These are phyloP conservation scores for Lepidurus arcticus DNA, from an alignment of 1,140 invertebrate genomes.

Conservation along the genomic window DNA sequence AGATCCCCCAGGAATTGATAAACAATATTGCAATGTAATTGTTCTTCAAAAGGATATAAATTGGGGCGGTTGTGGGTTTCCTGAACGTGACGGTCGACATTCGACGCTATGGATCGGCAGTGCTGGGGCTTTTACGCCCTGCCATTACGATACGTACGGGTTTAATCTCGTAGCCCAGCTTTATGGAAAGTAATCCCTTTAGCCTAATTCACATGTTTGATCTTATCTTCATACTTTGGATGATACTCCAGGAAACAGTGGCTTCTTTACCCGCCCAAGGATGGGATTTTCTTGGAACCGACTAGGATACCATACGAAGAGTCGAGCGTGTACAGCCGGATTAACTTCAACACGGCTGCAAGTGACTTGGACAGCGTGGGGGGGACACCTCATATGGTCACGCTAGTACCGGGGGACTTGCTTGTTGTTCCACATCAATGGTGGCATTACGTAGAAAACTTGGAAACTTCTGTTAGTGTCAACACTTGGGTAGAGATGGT, in stretches of 20 bases:
- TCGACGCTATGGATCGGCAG: conserved; percentile 88
- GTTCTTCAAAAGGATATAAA: conserved; percentile 53
- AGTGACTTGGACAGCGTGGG: conserved; percentile 45
- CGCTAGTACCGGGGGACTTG: conserved; percentile 74
- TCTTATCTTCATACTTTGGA: conserved; percentile 38
- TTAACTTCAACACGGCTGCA: conserved; percentile 58
- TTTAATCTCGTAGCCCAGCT: conserved; percentile 87
- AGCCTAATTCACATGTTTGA: conserved; percentile 29
- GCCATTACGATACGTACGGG: conserved; percentile 90
- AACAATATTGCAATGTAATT: conserved; percentile 28
- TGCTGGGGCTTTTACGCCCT: conserved; percentile 80
- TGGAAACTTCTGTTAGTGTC: conserved; percentile 65
- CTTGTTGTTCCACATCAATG: conserved; percentile 81
- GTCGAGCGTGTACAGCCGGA: conserved; percentile 84
- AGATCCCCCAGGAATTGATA: conserved; percentile 20
- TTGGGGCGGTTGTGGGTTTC: conserved; percentile 71
- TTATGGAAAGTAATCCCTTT: conserved; percentile 62
- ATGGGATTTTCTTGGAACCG: conserved; percentile 60
- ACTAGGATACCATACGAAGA: conserved; percentile 93
- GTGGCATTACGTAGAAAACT: conserved; percentile 94
- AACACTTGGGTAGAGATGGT: conserved; percentile 82
- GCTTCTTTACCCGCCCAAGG: conserved; percentile 81
- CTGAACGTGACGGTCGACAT: conserved; percentile 57
- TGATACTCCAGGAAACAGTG: conserved; percentile 71
- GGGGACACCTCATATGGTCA: conserved; percentile 52